Evolutionary conservation across 2,888 invertebrate species (phyloP), one percentile per base, ranked within the genome.

Genomic region (Sarcophaga rosellei): DNA sequence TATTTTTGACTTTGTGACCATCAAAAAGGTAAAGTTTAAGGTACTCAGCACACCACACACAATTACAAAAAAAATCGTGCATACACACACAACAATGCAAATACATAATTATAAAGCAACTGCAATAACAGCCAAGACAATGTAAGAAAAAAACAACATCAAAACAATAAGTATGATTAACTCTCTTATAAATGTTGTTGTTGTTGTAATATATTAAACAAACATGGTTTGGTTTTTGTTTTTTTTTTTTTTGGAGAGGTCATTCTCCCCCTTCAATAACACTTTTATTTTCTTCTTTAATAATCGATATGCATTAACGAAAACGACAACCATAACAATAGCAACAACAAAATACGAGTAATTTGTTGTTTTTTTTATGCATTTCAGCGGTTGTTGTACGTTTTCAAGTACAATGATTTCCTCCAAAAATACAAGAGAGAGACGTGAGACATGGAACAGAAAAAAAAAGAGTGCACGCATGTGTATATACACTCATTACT

Each of bases 371-470:
- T 44, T 45, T 65, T 77, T n/a, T 62, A 72, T 72, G 68, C 59
- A 35, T 76, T 72, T 72, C 53, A 79, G 45, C 75, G 79, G 82
- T 68, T 86, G 68, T 75, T 86, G 78, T 73, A 79, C 78, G 77
- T 20, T 74, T 81, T 81, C 82, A 85, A 86, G 85, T 76, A 70
- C 77, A 80, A 73, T 12, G 35, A 44, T 21, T 21, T 61, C 45
- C 44, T n/a, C 21, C 4, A 17, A 72, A 53, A 53, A 53, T 15
- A 4, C 12, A 53, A 53, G 17, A 17, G 17, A 53, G 53, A 2
- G 17, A 15, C 17, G 17, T 53, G 53, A 53, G 53, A 35, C 17
- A 53, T 53, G 53, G 4, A 15, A 53, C 12, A 53, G 17, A 17
- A 53, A 53, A 17, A 15, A 15, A 4, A 15, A 17, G 53, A 12